These are phyloP conservation scores for Pseudomugil gertrudae DNA, from an alignment of 2,797 vertebrate genomes.

Conservation along the genomic window DNA sequence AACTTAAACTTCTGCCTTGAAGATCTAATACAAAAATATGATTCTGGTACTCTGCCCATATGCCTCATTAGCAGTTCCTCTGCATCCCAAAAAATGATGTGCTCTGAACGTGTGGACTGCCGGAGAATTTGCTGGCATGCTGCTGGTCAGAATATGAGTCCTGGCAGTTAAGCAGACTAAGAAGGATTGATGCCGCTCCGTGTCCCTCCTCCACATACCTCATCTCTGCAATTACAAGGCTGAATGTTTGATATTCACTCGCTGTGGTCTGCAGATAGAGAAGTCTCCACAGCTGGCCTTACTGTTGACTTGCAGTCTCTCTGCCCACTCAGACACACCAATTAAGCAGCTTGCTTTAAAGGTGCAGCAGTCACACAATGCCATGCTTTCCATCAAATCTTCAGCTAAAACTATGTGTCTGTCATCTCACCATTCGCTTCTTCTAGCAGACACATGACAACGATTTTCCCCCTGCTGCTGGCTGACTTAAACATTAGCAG, in stretches of 20 bases:
- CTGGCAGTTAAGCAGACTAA: slow-evolving; percentile 47
- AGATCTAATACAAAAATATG: slow-evolving; percentile 29
- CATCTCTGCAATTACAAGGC: slow-evolving; percentile 54
- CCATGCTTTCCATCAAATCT: slow-evolving; percentile 25
- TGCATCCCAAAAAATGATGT: slow-evolving; percentile 29
- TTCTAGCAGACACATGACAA: slow-evolving; percentile 25
- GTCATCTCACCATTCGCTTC: slow-evolving; percentile 7
- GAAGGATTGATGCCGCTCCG: slow-evolving; percentile 40
- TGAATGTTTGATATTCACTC: slow-evolving; percentile 54
- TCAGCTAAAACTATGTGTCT: slow-evolving; percentile 25
- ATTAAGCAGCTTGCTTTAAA: slow-evolving; percentile 59
- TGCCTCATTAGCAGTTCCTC: slow-evolving; percentile 55
- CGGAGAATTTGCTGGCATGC: slow-evolving; percentile 3
- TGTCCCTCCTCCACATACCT: slow-evolving; percentile 25
- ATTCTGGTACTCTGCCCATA: slow-evolving; percentile 33
- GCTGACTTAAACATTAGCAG: slow-evolving; percentile 15
- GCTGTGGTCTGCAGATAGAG: slow-evolving; percentile 39
- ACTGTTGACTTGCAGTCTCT: slow-evolving; percentile 37
- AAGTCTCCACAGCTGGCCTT: slow-evolving; percentile 45
- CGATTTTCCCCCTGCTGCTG: slow-evolving; percentile 30
- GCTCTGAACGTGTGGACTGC: slow-evolving; percentile 9
- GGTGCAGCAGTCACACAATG: slow-evolving; percentile 51
- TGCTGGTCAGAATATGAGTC: slow-evolving; percentile 31
- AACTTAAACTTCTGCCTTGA: slow-evolving; percentile 35
- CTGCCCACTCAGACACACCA: slow-evolving; percentile 59